Evolutionary conservation across 2,113 vertebrate species (phyloP).

Genomic region (human): DNA sequence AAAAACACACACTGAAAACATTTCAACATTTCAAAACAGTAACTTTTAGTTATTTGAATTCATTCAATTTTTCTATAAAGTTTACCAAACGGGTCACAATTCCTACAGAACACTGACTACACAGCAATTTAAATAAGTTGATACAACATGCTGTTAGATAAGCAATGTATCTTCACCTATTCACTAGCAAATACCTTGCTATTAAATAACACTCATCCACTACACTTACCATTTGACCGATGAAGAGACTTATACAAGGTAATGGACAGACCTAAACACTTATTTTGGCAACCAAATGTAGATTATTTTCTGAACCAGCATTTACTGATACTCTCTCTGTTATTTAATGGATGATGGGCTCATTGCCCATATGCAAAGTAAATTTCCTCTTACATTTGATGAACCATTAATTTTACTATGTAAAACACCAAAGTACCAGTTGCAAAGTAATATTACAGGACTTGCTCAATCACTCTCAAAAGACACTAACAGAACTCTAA

Average conservation of each 20-base stretch:
- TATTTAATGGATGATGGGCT: constrained; percentile 69
- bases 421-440: background rate
- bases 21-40: constrained; percentile 45
- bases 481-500: no score
- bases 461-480: no score
- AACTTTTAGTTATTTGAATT: constrained; percentile 13
- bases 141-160: background rate
- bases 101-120: background rate
- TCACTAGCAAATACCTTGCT: background rate
- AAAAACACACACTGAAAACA: constrained; percentile 42
- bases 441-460: constrained; percentile 44
- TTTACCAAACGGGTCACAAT: background rate
- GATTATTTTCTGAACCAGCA: constrained; percentile 59
- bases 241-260: constrained; percentile 25
- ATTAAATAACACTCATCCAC: background rate
- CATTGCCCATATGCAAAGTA: constrained; percentile 58
- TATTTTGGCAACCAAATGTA: constrained; percentile 69
- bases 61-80: constrained; percentile 26
- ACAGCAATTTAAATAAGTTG: background rate
- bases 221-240: background rate
- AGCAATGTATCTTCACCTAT: background rate
- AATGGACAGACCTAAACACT: constrained; percentile 72
- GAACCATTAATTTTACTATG: constrained; percentile 1
- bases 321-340: constrained; percentile 61
- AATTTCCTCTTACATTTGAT: background rate